These are phyloP conservation scores for Callosobruchus maculatus DNA, from an alignment of 2,888 invertebrate species.

Conservation along the genomic window DNA sequence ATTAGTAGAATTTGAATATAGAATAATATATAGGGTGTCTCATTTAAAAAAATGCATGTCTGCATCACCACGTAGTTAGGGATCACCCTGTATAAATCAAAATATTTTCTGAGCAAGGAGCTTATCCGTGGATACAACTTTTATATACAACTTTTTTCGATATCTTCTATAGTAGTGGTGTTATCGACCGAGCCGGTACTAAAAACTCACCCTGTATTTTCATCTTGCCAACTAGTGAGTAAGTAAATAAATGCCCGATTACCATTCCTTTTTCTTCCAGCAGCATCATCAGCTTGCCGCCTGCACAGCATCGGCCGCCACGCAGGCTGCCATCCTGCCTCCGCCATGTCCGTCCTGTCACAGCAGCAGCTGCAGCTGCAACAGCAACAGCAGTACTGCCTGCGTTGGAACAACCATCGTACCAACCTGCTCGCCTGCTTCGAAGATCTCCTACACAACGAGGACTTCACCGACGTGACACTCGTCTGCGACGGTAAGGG, in stretches of 20 bases:
- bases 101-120: too few species aligned
- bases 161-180: too few species aligned
- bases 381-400: constrained; percentile 56
- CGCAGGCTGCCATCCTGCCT: not conserved
- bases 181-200: too few species aligned
- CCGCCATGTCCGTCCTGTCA: not conserved
- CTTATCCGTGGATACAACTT: too few species aligned
- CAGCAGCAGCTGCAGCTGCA: constrained; percentile 1
- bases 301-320: not conserved
- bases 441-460: constrained; percentile 60
- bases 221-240: too few species aligned
- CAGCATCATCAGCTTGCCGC: not conserved
- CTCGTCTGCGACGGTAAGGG: constrained; percentile 54
- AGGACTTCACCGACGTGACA: constrained; percentile 66
- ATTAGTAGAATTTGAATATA: too few species aligned
- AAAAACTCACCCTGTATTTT: too few species aligned
- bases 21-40: too few species aligned
- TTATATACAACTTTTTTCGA: too few species aligned
- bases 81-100: too few species aligned
- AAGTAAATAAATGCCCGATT: not conserved
- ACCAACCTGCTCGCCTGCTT: constrained; percentile 61
- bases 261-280: not conserved
- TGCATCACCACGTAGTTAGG: too few species aligned
- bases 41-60: too few species aligned
- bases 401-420: constrained; percentile 68